A percentile compares a stretch with the other conserved stretches of the same genome.
These are phyloP conservation scores for Prorops nasuta DNA, from an alignment of 1,140 invertebrate genomes.

Conservation along the genomic window DNA sequence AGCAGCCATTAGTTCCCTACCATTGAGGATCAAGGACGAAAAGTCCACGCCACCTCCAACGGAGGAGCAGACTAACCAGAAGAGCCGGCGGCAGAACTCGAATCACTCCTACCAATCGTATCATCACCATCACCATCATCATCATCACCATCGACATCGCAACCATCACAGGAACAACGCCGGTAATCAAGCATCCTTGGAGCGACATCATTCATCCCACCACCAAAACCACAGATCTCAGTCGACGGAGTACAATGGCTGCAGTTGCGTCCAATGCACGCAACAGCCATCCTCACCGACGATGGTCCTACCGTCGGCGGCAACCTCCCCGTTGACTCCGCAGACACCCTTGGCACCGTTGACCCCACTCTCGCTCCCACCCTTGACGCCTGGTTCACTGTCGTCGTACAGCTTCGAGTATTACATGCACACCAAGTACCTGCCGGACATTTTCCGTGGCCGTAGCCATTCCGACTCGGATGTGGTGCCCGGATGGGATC, in stretches of 20 bases:
- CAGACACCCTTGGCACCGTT: constrained; percentile 62
- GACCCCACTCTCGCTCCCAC: constrained; percentile 59
- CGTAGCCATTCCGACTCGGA: constrained; percentile 77
- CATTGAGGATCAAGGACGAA: constrained; percentile 38
- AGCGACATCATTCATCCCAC: constrained; percentile 18
- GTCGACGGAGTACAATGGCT: constrained; percentile 35
- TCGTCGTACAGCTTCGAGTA: constrained; percentile 66
- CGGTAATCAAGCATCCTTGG: constrained; percentile 25
- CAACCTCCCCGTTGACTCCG: constrained; percentile 57
- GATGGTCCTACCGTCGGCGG: constrained; percentile 45
- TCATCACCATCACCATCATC: constrained; percentile 25
- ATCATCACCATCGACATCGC: constrained; percentile 23
- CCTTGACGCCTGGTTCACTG: constrained; percentile 54
- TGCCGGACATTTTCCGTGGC: constrained; percentile 66
- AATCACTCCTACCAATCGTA: constrained; percentile 19
- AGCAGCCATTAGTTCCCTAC: constrained; percentile 11
- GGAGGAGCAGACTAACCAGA: constrained; percentile 20
- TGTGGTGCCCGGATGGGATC: constrained; percentile 58
- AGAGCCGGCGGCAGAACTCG: constrained; percentile 14
- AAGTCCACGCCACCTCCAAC: constrained; percentile 22
- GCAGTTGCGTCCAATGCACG: constrained; percentile 43
- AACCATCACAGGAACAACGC: constrained; percentile 16
- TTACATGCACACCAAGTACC: constrained; percentile 72
- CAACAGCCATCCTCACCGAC: constrained; percentile 29
- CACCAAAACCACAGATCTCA: constrained; percentile 18